Base-by-base conservation (phyloP, 2,888 invertebrate species). In the Cordilura impudica region DNA sequence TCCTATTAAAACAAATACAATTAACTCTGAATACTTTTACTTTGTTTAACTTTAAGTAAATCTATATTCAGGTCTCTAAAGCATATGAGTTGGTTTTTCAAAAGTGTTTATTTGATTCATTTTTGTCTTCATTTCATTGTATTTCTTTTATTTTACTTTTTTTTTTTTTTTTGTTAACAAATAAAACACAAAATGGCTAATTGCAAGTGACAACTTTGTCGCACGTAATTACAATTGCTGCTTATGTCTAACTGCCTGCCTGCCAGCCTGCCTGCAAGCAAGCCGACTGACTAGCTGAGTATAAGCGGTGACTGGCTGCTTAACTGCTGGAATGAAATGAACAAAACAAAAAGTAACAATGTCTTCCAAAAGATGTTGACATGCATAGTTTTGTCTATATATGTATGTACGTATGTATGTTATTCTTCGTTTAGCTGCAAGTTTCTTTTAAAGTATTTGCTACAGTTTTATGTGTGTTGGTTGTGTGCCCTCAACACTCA, bases 131-230 rank as follows among this genome's bases (percentile, higher is more conserved):
- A 21, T 65, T 65, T 58, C 18, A 56, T 49, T 47, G 35, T 61
- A 49, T 51, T 73, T 63, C n/a, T 58, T 69, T n/a, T 51, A 7
- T 60, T 56, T 5, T 54, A 18, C 18, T 7, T 56, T 56, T 8
- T 45, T 66, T 63, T 29, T 43, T 16, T 12, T 69, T 43, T 61
- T 54, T 39, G 60, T 70, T 63, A 69, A 77, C 70, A 77, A 75
- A 77, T 73, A 77, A 81, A 79, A 70, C 78, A 81, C 71, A 81
- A 82, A 82, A 81, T 77, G 75, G 76, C 82, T 83, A 83, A 83
- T 83, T 82, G 83, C 75, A 79, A 81, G 81, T 82, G 83, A 83
- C 83, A 83, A 82, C 77, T 80, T 82, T 81, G 81, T 82, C 83
- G 81, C 81, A 75, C 76, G 81, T 81, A 83, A 83, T 82, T 81